Evolutionary conservation across 2,113 vertebrate species (phyloP).

Genomic region (Prinia subflava): DNA sequence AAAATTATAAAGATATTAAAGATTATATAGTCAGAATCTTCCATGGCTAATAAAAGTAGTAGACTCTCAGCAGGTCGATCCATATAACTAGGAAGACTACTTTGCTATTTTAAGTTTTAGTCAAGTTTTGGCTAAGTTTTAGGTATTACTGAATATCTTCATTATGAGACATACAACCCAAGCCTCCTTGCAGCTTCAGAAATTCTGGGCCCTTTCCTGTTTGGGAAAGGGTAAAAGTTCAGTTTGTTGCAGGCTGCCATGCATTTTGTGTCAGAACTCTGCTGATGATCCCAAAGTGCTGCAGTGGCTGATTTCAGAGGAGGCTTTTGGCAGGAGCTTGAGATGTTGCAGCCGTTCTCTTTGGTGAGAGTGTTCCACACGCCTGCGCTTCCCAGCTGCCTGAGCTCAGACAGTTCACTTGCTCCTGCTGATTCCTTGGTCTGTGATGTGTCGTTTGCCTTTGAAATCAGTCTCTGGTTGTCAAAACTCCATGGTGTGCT

Average conservation of each 20-base stretch:
- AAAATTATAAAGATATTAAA: background rate
- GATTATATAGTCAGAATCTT: background rate
- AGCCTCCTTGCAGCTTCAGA: constrained; percentile 79
- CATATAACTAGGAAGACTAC: background rate
- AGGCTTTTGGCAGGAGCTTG: background rate
- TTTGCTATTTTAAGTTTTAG: background rate
- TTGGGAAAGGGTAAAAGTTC: constrained; percentile 77
- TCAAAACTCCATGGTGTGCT: background rate
- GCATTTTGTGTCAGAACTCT: constrained; percentile 1
- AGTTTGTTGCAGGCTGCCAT: background rate
- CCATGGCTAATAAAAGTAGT: background rate
- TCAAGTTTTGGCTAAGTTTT: background rate
- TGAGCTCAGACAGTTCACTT: background rate
- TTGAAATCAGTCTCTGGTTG: background rate
- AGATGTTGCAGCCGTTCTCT: background rate
- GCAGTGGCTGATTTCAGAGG: constrained; percentile 23
- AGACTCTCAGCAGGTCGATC: background rate
- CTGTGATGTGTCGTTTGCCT: background rate
- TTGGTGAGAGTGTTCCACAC: background rate
- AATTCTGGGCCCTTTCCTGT: constrained; percentile 72
- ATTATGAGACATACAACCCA: constrained; percentile 73
- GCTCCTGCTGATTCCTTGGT: background rate
- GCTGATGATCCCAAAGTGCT: constrained; percentile 38
- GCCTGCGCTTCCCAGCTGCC: background rate
- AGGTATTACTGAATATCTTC: background rate